Evolutionary conservation across 92 coral and sea anemone species (phyloP).

Genomic region (Pocillopora grandis): DNA sequence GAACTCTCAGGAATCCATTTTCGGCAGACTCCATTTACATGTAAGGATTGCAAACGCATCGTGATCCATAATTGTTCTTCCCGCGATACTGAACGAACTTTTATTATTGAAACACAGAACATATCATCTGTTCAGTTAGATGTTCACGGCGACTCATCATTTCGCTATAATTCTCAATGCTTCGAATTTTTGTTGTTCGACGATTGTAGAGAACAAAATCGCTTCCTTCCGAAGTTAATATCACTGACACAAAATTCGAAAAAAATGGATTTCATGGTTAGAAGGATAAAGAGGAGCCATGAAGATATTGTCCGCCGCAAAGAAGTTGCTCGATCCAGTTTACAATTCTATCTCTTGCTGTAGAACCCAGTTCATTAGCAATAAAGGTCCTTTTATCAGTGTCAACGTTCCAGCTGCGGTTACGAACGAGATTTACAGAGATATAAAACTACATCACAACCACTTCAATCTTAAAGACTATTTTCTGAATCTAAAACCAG

Average conservation of each 20-base stretch:
- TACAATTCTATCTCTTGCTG: not conserved
- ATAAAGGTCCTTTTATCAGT: not conserved
- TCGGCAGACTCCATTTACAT: not conserved
- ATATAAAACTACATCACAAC: not conserved
- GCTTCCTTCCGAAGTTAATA: conserved; percentile 1
- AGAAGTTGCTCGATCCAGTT: not conserved
- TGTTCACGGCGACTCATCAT: not conserved
- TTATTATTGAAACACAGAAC: not conserved
- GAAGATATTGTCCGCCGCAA: not conserved
- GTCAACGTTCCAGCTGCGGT: not conserved
- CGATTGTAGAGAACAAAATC: not conserved
- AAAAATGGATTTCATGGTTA: conserved; percentile 1
- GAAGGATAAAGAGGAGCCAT: not conserved
- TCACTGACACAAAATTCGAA: not conserved
- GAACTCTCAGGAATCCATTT: conserved; percentile 16
- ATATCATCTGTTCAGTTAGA: not conserved
- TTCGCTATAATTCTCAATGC: conserved; percentile 13
- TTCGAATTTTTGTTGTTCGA: not conserved
- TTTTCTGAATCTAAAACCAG: not conserved
- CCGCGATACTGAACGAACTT: not conserved
- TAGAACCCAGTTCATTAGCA: not conserved
- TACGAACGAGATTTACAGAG: conserved; percentile 3
- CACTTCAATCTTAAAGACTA: not conserved
- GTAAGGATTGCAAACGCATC: not conserved
- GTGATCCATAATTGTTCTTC: conserved; percentile 17